These are phyloP conservation scores for Bothrops jararaca DNA, from an alignment of 2,113 vertebrate species.

Conservation along the genomic window DNA sequence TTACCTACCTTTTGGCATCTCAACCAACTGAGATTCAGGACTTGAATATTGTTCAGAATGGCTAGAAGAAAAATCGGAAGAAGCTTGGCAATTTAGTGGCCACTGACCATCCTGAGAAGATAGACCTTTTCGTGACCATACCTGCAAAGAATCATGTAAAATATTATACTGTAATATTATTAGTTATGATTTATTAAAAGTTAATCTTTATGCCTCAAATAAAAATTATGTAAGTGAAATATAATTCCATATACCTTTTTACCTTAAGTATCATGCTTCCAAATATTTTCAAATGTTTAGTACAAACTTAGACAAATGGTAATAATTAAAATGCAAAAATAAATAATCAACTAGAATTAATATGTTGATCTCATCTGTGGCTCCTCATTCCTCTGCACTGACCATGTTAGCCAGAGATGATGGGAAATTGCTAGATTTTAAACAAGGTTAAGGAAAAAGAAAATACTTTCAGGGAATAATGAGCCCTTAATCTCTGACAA, in stretches of 20 bases:
- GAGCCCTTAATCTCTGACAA: neutral
- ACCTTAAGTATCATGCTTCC: neutral
- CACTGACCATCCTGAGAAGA: neutral
- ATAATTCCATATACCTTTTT: neutral
- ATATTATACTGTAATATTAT: neutral
- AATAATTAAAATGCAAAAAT: neutral
- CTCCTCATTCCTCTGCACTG: neutral
- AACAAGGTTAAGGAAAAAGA: neutral
- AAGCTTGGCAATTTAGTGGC: slow-evolving; percentile 19
- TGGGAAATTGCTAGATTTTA: neutral
- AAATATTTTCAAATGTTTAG: neutral
- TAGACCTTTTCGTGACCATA: neutral
- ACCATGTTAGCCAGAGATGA: neutral
- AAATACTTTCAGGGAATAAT: neutral
- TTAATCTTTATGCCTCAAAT: neutral
- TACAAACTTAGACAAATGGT: neutral
- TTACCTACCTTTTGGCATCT: slow-evolving; percentile 22
- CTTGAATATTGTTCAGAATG: slow-evolving; percentile 33
- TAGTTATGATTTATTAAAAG: neutral
- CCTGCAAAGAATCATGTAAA: neutral
- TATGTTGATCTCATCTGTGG: neutral
- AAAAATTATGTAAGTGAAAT: neutral
- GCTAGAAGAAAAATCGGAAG: slow-evolving; percentile 31
- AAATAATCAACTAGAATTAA: neutral
- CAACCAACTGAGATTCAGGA: slow-evolving; percentile 1